Conservation (phyloP, 2,797 vertebrate species). For the Aulostomus chinensis region DNA sequence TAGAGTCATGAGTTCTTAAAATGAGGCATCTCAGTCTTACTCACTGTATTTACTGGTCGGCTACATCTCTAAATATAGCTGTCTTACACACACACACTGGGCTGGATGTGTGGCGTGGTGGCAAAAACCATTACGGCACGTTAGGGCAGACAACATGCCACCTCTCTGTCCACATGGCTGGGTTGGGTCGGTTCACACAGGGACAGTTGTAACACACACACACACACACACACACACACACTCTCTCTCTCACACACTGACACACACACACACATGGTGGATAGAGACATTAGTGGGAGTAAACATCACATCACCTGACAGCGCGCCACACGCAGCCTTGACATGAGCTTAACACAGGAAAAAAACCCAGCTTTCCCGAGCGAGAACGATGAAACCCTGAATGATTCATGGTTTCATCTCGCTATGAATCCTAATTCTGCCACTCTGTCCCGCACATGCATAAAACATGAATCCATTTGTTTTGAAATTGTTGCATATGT, state of each 20-base stretch:
- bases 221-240: background rate
- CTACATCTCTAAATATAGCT: slow-evolving; percentile 63
- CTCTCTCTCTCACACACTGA: too few species aligned
- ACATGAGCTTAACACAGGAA: too few species aligned
- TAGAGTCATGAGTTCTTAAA: slow-evolving; percentile 32
- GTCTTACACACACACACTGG: slow-evolving; percentile 15
- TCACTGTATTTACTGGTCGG: slow-evolving; percentile 58
- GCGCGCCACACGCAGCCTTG: too few species aligned
- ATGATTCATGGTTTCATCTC: too few species aligned
- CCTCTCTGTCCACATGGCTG: background rate
- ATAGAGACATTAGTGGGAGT: too few species aligned
- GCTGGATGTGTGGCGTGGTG: slow-evolving; percentile 18
- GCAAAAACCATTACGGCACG: slow-evolving; percentile 42
- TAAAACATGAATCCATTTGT: slow-evolving; percentile 43
- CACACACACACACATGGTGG: too few species aligned
- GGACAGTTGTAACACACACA: background rate
- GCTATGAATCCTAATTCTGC: slow-evolving; percentile 22
- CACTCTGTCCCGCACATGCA: slow-evolving; percentile 23
- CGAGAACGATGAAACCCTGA: too few species aligned
- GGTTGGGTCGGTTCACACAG: background rate
- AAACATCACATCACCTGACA: too few species aligned
- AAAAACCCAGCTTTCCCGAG: too few species aligned
- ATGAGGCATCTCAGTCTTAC: slow-evolving; percentile 55
- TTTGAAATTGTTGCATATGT: slow-evolving; percentile 20
- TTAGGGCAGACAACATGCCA: slow-evolving; percentile 39